Evolutionary conservation across 2,797 vertebrate species (phyloP), one percentile per base, ranked within the genome.

Genomic region (Cynodonichthys magdalenae): DNA sequence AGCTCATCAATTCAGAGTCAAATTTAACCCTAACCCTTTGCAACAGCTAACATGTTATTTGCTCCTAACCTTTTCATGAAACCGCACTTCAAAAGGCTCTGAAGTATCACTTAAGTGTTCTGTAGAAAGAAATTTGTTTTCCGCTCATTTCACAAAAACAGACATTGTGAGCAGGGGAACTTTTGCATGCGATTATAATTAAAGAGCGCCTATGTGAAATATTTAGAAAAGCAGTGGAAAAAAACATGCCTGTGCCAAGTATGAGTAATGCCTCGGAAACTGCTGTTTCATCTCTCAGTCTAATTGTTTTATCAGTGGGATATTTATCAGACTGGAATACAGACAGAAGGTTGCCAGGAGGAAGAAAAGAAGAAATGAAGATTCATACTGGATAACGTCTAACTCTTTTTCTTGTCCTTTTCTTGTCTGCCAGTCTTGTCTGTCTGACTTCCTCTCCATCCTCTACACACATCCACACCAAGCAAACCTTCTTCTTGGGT

Each of bases 271-370:
- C 36, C 27, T 84, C 59, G 74, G 64, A 85, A 82, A 71, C 53
- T 74, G 66, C 44, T 62, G 74, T 80, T 85, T 86, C 80, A 72
- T 89, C 75, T 80, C 66, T 71, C 39, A 20, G 75, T 83, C 53
- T 87, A 87, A 89, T 88, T 84, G 85, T 88, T 87, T 76, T 73
- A 86, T 77, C 77, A 75, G 78, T 70, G 64, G 73, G 82, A 81
- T 65, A 75, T 77, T 83, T 69, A 82, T 76, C 48, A 66, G 74
- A 79, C 67, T 79, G 76, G 68, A 88, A 80, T 71, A 59, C 20
- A 20, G 75, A 77, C 83, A 86, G 82, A 77, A 81, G 76, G 80
- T 75, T 79, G 75, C 77, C 69, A 12, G 63, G 34, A 47, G 59
- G 71, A 84, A 79, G 75, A 82, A 81, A 74, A 71, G 10, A 1